Evolutionary conservation across 2,888 invertebrate genomes (phyloP).

Genomic region (Athripsodes cinereus): DNA sequence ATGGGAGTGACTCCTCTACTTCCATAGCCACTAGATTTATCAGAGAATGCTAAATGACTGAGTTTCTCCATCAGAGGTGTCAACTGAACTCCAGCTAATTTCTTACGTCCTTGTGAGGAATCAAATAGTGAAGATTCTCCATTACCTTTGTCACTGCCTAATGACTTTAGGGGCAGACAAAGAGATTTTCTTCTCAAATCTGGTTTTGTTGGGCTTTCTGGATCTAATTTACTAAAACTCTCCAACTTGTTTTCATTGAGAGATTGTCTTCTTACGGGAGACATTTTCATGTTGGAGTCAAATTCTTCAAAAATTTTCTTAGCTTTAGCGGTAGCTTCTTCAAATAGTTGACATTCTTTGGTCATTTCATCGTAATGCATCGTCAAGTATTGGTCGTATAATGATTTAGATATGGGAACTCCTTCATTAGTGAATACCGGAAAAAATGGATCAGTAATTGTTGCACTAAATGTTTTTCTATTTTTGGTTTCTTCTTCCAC

Average conservation of each 20-base stretch:
- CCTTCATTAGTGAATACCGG: conserved; percentile 73
- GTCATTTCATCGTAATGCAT: conserved; percentile 55
- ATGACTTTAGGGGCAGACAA: conserved; percentile 66
- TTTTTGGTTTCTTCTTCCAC: conserved; percentile 40
- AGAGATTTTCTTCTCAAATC: conserved; percentile 53
- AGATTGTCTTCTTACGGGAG: conserved; percentile 35
- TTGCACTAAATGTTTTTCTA: conserved; percentile 46
- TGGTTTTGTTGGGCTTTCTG: conserved; percentile 36
- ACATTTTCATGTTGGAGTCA: conserved; percentile 42
- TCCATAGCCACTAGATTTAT: conserved; percentile 62
- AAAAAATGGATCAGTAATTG: conserved; percentile 73
- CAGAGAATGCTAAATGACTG: conserved; percentile 64
- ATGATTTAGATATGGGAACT: conserved; percentile 62
- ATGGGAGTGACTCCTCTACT: conserved; percentile 63
- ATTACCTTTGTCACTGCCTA: conserved; percentile 36
- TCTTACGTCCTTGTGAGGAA: conserved; percentile 44
- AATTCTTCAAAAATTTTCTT: conserved; percentile 42
- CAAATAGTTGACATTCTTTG: conserved; percentile 4
- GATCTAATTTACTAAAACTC: conserved; percentile 31
- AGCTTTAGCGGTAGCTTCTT: background rate
- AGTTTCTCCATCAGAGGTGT: conserved; percentile 80
- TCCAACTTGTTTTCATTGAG: conserved; percentile 9
- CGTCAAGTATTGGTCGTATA: conserved; percentile 64
- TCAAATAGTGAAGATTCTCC: conserved; percentile 33
- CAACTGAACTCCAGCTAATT: conserved; percentile 61